Base-by-base conservation (phyloP, 1,140 invertebrate genomes). In the Solenopsis fugax region DNA sequence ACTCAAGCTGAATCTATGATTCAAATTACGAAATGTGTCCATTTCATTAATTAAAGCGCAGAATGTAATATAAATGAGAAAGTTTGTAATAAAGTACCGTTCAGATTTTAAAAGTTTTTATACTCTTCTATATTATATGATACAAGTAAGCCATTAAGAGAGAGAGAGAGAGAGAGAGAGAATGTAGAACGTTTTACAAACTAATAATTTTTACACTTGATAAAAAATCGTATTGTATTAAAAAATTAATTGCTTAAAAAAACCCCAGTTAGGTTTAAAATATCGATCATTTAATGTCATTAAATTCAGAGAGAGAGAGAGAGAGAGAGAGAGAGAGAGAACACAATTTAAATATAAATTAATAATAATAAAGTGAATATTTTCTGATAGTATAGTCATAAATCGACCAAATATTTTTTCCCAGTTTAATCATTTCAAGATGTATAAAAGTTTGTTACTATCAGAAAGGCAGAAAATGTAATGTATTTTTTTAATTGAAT, bases 401-500 rank as follows among this genome's bases (percentile, higher is more conserved):
- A 34, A 54, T 54, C 10, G 48, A 69, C 9, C 10, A 18, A 37
- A 37, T 41, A 10, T 58, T 2, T 29, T 60, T 76, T 37, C 37
- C 2, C 3, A 41, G 6, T 41, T 64, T 9, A 5, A 78, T 73
- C 29, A 71, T 75, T 24, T 75, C n/a, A 37, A 13, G 24, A 7
- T 10, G 9, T 0, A 60, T 41, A 16, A 41, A 60, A 76, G 18
- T 76, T 76, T 41, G n/a, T 72, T 21, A 18, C 2, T 10, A 13
- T 18, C 21, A 18, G 4, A 12, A 0, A 45, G 9, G 3, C 16
- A 13, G 13, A 75, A 75, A 58, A 37, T n/a, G 2, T 18, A 41
- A 41, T 29, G 29, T 29, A 29, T 76, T 76, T 24, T 13, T 21
- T 24, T 76, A 76, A 76, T 76, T 45, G 5, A 34, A 60, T 45